A percentile compares a stretch with the other conserved stretches of the same genome.
Conservation (phyloP, 2,888 invertebrate genomes). For the Sthenelais limicola region DNA sequence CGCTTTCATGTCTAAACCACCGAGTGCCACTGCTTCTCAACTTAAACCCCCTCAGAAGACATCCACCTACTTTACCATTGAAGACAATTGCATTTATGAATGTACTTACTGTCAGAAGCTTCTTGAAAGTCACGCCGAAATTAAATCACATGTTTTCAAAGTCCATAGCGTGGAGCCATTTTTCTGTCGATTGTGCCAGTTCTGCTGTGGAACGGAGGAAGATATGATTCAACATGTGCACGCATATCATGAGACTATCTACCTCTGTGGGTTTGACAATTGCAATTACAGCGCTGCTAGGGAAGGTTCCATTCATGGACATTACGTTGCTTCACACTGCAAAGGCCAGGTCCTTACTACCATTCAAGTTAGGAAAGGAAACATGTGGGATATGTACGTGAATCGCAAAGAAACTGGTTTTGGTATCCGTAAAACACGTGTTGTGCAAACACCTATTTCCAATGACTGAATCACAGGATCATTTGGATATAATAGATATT, state of each 20-base stretch:
- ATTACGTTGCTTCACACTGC: slow-evolving; percentile 31
- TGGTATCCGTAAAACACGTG: slow-evolving; percentile 23
- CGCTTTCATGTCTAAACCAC: not conserved
- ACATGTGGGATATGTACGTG: slow-evolving; percentile 36
- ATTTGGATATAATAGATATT: too few relatives aligned
- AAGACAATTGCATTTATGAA: too few relatives aligned
- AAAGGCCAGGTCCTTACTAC: slow-evolving; percentile 30
- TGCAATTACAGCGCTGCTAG: slow-evolving; percentile 28
- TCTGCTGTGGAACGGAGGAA: slow-evolving; percentile 6
- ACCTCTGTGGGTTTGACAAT: slow-evolving; percentile 31
- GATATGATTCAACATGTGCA: slow-evolving; percentile 24
- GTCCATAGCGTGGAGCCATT: slow-evolving; percentile 21
- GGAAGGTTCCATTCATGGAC: slow-evolving; percentile 24
- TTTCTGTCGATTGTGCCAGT: slow-evolving; percentile 27
- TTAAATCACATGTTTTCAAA: not conserved
- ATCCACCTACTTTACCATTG: too few relatives aligned
- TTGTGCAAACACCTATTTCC: too few relatives aligned
- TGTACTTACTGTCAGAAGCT: slow-evolving; percentile 29
- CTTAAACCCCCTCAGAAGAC: slow-evolving; percentile 1
- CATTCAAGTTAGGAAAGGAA: slow-evolving; percentile 27
- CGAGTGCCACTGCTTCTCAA: not conserved
- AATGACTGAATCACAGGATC: too few relatives aligned
- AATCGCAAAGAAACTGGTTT: slow-evolving; percentile 26
- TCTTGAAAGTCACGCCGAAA: not conserved
- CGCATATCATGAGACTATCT: slow-evolving; percentile 16